Evolutionary conservation across 2,113 vertebrate species (phyloP).

Genomic region (Electrona antarctica): DNA sequence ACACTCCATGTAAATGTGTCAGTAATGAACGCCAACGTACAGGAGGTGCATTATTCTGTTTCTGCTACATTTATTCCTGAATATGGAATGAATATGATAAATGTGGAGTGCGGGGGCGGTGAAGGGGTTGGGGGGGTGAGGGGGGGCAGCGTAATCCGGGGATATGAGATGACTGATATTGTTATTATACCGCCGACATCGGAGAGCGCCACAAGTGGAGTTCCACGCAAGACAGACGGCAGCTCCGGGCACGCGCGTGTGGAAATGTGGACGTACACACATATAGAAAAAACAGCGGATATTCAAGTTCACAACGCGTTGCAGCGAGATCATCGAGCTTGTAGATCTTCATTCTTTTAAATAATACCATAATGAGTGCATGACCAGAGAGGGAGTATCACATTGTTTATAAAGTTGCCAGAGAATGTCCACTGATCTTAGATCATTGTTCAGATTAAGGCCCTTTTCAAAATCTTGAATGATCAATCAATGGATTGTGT

Average conservation of each 20-base stretch:
- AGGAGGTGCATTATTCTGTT: constrained; percentile 79
- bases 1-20: constrained; percentile 77
- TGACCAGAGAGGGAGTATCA: too few species aligned
- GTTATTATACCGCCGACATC: constrained; percentile 58
- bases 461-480: too few species aligned
- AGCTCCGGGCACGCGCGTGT: neutral
- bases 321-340: too few species aligned
- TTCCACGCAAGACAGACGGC: constrained; percentile 42
- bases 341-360: too few species aligned
- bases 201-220: constrained; percentile 68
- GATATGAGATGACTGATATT: constrained; percentile 71
- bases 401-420: too few species aligned
- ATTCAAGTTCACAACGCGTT: too few species aligned
- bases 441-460: too few species aligned
- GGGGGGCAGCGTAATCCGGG: constrained; percentile 60
- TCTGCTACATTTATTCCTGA: constrained; percentile 85
- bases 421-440: too few species aligned
- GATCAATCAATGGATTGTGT: too few species aligned
- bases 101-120: constrained; percentile 69
- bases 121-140: constrained; percentile 5
- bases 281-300: neutral
- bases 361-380: too few species aligned
- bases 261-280: constrained; percentile 11
- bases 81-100: constrained; percentile 83
- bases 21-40: constrained; percentile 77